phyloP scores from a whole-genome alignment of 2,113 vertebrate species.

The Tonatia bakeri region DNA sequence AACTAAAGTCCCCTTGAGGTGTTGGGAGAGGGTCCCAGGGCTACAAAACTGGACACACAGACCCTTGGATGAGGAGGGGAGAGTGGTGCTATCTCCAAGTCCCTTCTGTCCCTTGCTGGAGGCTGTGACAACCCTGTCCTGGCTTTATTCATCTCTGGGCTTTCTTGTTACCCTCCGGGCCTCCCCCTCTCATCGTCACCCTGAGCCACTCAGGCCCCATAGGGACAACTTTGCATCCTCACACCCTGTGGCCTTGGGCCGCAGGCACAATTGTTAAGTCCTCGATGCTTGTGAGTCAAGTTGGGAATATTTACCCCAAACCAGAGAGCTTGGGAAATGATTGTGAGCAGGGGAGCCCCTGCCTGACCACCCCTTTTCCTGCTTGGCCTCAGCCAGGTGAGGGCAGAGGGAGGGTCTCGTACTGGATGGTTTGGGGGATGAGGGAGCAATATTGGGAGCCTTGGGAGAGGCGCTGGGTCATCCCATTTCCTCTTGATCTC shows the following conservation, averaged over 20 bases:
- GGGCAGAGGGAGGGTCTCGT: not conserved
- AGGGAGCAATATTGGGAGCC: not conserved
- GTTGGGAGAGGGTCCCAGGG: not conserved
- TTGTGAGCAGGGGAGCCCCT: not conserved
- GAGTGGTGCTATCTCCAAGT: constrained; percentile 60
- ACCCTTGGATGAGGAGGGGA: not conserved
- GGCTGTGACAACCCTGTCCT: not conserved
- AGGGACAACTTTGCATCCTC: not conserved
- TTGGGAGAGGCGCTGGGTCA: not conserved
- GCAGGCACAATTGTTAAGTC: not conserved
- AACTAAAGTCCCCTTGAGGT: not conserved
- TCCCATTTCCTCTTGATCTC: constrained; percentile 52
- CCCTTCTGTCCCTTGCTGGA: not conserved
- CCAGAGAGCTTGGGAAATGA: not conserved
- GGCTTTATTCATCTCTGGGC: constrained; percentile 47
- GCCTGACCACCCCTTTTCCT: not conserved
- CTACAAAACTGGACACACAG: constrained; percentile 39
- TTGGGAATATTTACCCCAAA: not conserved
- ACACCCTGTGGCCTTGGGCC: not conserved
- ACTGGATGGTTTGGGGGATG: too few relatives aligned
- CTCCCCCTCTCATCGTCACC: not conserved
- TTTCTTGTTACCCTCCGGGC: not conserved
- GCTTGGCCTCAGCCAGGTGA: not conserved
- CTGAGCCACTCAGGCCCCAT: not conserved
- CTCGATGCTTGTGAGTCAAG: not conserved